Conservation (phyloP, 2,888 invertebrate genomes). For the Acrobasis consociella region DNA sequence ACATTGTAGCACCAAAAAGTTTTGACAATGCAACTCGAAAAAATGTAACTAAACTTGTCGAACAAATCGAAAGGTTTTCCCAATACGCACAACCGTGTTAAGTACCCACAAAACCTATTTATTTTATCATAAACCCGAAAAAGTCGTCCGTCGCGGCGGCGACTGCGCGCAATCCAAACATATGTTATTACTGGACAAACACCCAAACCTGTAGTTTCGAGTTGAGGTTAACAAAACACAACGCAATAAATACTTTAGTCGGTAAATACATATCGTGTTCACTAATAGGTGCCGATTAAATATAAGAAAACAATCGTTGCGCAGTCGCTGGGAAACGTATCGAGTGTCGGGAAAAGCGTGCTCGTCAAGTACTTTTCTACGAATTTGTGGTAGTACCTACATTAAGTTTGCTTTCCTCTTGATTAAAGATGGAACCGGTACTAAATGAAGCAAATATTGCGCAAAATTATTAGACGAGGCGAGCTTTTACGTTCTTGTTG, state of each 20-base stretch:
- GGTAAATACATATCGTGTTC: conserved; percentile 59
- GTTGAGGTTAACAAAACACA: conserved; percentile 77
- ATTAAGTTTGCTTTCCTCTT: neutral
- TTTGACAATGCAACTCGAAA: neutral
- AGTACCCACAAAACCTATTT: conserved; percentile 18
- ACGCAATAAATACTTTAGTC: conserved; percentile 73
- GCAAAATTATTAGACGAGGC: too few species aligned
- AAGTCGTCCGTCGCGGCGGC: conserved; percentile 28
- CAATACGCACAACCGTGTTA: conserved; percentile 14
- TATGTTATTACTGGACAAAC: conserved; percentile 73
- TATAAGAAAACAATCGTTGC: conserved; percentile 66
- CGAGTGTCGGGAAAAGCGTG: conserved; percentile 40
- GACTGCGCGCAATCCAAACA: conserved; percentile 61
- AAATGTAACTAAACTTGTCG: neutral
- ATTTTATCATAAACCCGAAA: conserved; percentile 18
- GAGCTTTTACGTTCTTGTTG: too few species aligned
- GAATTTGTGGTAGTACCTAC: neutral
- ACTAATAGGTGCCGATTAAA: conserved; percentile 73
- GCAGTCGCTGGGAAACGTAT: conserved; percentile 60
- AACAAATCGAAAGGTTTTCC: conserved; percentile 8
- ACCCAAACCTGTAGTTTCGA: conserved; percentile 71
- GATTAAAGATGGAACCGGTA: neutral
- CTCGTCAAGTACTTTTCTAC: neutral
- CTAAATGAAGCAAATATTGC: too few species aligned
- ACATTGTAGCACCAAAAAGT: neutral